Base-by-base conservation (phyloP, 2,888 invertebrate species). In the Lithodes maja region DNA sequence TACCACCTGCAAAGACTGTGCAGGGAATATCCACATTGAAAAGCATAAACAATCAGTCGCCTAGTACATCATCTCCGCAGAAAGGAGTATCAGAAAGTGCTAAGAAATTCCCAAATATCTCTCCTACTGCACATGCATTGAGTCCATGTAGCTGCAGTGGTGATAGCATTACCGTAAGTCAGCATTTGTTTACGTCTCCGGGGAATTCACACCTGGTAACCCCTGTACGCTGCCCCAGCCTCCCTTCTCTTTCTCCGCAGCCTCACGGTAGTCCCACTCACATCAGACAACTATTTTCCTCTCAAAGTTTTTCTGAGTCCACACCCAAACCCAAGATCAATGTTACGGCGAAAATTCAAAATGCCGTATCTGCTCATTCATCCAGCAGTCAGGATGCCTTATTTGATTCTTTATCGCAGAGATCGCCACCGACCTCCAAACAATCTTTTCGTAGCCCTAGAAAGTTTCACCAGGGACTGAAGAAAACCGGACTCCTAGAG, bases 391-490 rank as follows among this genome's bases (percentile, higher is more conserved):
- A 15, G 7, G 54, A 80, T n/a, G 79, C 15, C 54, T 53, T 80
- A 55, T 80, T 80, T 53, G 49, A 80, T 80, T n/a, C 54, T 53
- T n/a, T 55, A 7, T 80, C 54, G 3, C 79, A 80, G 15, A 80
- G 79, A 9, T 15, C 12, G 3, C n/a, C 71, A 71, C 17, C 52
- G 3, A 53, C 7, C 3, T 12, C 49, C 7, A 80, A 5, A 17
- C 9, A 9, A 0, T 54, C 53, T 3, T n/a, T 0, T 80, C 79
- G 55, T 2, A 55, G 79, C 1, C 88, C 88, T 2, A 74, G 85
- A 33, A 89, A 89, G 53, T 69, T 81, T 53, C 80, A 89, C 33
- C 88, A 89, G 50, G 78, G 85, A n/a, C 49, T 89, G 3, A 89
- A 81, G 54, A 75, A 53, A 50, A 85, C 84, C 17, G 88, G 80